Conservation (phyloP, 2,797 vertebrate species). For the Eleutherodactylus coqui region DNA sequence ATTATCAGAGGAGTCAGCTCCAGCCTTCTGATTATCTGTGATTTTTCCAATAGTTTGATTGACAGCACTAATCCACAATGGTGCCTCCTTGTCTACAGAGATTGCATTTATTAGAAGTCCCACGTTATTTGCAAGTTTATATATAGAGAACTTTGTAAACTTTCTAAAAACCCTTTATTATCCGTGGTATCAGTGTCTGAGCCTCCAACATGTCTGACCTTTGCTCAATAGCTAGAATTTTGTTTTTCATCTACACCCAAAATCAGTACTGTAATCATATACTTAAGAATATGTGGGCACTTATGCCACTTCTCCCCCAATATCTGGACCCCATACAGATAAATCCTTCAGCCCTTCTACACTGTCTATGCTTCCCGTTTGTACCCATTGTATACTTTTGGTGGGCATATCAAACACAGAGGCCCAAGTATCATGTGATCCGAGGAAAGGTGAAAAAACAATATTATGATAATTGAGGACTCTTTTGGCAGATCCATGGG, state of each 20-base stretch:
- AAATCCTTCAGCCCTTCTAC: neutral
- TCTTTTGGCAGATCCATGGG: neutral
- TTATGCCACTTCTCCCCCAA: neutral
- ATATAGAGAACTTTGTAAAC: neutral
- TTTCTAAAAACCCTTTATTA: neutral
- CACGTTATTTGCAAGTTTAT: neutral
- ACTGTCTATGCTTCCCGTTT: neutral
- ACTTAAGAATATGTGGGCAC: neutral
- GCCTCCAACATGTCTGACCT: neutral
- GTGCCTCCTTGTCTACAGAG: slow-evolving; percentile 37
- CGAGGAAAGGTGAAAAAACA: neutral
- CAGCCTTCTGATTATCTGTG: neutral
- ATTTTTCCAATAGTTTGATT: slow-evolving; percentile 32
- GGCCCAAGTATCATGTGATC: too few species aligned
- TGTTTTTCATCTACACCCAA: neutral
- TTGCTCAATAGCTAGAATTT: neutral
- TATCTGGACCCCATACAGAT: too few species aligned
- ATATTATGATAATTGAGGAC: neutral
- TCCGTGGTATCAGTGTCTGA: neutral
- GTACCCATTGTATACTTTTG: neutral
- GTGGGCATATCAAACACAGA: too few species aligned
- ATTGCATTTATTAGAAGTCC: neutral
- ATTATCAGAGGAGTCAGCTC: slow-evolving; percentile 40
- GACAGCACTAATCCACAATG: slow-evolving; percentile 37
- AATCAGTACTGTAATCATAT: neutral